phyloP scores from a whole-genome alignment of 2,797 vertebrate species.

The Sandelia bainsii region DNA sequence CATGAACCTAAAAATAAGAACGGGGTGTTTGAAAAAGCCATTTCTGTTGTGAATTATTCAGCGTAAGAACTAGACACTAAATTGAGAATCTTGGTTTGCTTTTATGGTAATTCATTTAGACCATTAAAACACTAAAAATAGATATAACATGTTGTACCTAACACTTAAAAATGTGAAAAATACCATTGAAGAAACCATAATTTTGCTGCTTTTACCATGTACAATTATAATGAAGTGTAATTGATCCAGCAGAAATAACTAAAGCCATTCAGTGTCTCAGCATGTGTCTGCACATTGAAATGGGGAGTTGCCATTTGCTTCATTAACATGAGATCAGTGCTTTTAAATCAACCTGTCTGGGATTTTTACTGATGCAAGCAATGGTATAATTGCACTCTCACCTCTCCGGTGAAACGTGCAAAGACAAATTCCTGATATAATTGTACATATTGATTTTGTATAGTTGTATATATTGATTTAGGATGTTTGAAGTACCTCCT shows the following conservation, averaged over 20 bases:
- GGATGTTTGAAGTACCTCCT: not conserved
- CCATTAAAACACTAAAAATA: slow-evolving; percentile 25
- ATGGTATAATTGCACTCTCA: slow-evolving; percentile 54
- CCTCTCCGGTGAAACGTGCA: slow-evolving; percentile 35
- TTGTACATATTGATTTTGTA: not conserved
- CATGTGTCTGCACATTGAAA: slow-evolving; percentile 42
- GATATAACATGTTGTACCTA: not conserved
- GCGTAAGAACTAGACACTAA: slow-evolving; percentile 21
- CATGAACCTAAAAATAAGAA: slow-evolving; percentile 57
- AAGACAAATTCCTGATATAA: slow-evolving; percentile 12
- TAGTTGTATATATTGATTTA: slow-evolving; percentile 5
- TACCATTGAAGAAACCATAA: slow-evolving; percentile 20
- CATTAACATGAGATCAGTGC: slow-evolving; percentile 74
- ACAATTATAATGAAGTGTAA: slow-evolving; percentile 23
- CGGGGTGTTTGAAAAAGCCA: slow-evolving; percentile 51
- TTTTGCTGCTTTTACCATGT: not conserved
- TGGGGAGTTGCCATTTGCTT: slow-evolving; percentile 35
- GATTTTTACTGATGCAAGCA: slow-evolving; percentile 44
- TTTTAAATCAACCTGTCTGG: slow-evolving; percentile 67
- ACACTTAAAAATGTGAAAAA: slow-evolving; percentile 5
- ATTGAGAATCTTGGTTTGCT: slow-evolving; percentile 36
- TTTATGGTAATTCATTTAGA: slow-evolving; percentile 20
- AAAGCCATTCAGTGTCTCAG: slow-evolving; percentile 26
- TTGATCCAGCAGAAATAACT: slow-evolving; percentile 21
- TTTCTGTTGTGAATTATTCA: slow-evolving; percentile 64